A percentile compares a stretch with the other conserved stretches of the same genome.
These are phyloP conservation scores for Neelides sp. DNA, from an alignment of 1,140 invertebrate genomes.

Conservation along the genomic window DNA sequence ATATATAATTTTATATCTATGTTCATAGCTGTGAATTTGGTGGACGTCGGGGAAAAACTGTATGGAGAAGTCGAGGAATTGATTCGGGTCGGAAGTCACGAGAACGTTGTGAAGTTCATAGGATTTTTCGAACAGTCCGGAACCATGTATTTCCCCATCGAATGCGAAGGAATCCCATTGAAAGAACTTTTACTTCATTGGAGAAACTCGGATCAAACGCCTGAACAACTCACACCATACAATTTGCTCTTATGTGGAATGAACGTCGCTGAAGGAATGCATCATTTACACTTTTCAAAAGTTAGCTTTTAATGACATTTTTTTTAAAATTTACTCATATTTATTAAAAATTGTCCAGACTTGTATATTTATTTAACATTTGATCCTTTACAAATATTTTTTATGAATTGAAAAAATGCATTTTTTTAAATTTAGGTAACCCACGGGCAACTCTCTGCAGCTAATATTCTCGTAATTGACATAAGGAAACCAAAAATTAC, in stretches of 20 bases:
- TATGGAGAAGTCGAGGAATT: conserved; percentile 53
- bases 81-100: conserved; percentile 51
- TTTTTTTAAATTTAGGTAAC: conserved; percentile 43
- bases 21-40: background rate
- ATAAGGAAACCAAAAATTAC: conserved; percentile 53
- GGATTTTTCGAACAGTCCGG: conserved; percentile 60
- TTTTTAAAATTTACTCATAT: background rate
- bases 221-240: conserved; percentile 17
- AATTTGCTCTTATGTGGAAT: conserved; percentile 26
- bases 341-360: conserved; percentile 3
- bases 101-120: conserved; percentile 57
- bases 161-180: conserved; percentile 18
- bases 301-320: conserved; percentile 7
- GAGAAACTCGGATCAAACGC: conserved; percentile 6
- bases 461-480: conserved; percentile 51
- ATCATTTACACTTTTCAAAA: conserved; percentile 24
- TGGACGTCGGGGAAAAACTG: conserved; percentile 17
- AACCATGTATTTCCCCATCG: conserved; percentile 27
- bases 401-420: conserved; percentile 6
- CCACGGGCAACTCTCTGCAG: conserved; percentile 56
- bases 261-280: conserved; percentile 28
- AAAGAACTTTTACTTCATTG: conserved; percentile 18
- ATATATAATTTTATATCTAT: too few relatives aligned
- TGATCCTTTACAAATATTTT: conserved; percentile 2
- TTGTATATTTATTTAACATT: too few relatives aligned